Percentiles rank a stretch among this genome's conserved stretches.
These are phyloP conservation scores for Leptosomus discolor DNA, from an alignment of 2,113 vertebrate genomes.

Conservation along the genomic window DNA sequence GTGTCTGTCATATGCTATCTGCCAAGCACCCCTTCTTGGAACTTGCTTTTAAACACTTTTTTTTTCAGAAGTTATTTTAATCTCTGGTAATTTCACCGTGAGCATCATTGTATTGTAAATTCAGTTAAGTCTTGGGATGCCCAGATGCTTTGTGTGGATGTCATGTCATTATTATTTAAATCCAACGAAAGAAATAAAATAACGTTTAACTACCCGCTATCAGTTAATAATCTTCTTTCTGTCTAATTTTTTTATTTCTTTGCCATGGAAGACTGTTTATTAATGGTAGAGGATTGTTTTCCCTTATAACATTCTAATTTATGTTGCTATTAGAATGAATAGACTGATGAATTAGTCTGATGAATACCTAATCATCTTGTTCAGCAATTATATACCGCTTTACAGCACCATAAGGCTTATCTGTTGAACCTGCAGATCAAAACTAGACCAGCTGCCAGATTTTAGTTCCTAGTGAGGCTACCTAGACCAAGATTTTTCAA, in stretches of 20 bases:
- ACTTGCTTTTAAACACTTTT: background rate
- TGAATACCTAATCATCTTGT: background rate
- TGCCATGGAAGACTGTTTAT: background rate
- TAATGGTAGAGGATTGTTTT: background rate
- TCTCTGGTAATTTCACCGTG: background rate
- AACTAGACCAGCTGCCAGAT: background rate
- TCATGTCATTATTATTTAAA: background rate
- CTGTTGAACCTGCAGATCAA: background rate
- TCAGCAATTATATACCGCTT: background rate
- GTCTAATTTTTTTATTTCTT: background rate
- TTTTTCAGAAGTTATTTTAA: background rate
- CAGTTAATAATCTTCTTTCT: background rate
- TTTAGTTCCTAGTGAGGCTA: background rate
- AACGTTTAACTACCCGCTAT: background rate
- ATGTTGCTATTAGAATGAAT: background rate
- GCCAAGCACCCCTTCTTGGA: background rate
- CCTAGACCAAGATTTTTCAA: background rate
- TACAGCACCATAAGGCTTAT: background rate
- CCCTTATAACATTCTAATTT: background rate
- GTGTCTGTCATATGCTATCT: background rate
- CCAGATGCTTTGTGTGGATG: background rate
- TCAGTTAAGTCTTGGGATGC: background rate
- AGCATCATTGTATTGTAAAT: rapidly evolving
- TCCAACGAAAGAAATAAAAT: background rate
- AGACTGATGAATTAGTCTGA: background rate